Conservation (phyloP, 2,113 vertebrate genomes). For the Catharus bicknelli region DNA sequence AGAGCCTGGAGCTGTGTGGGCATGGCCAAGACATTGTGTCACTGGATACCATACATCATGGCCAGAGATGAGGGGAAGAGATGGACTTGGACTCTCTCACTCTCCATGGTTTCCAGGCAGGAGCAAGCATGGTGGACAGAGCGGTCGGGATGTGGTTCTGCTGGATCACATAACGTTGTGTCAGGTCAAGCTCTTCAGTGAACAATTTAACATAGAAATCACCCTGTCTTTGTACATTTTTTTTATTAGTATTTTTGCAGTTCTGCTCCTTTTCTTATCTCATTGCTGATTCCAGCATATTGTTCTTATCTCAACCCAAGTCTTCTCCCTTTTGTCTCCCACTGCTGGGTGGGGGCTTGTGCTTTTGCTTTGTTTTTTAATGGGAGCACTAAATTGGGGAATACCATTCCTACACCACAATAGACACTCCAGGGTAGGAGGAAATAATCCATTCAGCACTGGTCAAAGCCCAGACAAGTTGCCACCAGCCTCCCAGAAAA, state of each 20-base stretch:
- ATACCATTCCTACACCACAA: fast-evolving
- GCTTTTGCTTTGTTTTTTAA: background rate
- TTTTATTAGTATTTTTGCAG: background rate
- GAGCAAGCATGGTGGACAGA: fast-evolving
- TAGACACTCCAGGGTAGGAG: background rate
- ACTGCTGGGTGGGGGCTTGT: background rate
- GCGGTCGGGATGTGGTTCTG: fast-evolving
- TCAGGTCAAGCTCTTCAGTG: background rate
- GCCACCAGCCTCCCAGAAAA: background rate
- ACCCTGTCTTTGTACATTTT: background rate
- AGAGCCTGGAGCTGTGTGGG: background rate
- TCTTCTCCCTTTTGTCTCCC: background rate
- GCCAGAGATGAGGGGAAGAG: background rate
- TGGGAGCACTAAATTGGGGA: background rate
- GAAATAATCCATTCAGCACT: background rate
- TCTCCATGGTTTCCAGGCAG: background rate
- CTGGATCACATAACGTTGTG: background rate
- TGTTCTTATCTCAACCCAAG: background rate
- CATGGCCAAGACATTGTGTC: background rate
- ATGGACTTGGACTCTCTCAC: fast-evolving
- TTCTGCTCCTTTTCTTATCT: background rate
- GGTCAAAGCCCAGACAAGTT: background rate
- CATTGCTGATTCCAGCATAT: background rate
- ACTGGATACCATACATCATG: background rate
- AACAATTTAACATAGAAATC: background rate